These are phyloP conservation scores for Gavialis gangeticus DNA, from an alignment of 2,113 vertebrate species.

Conservation along the genomic window DNA sequence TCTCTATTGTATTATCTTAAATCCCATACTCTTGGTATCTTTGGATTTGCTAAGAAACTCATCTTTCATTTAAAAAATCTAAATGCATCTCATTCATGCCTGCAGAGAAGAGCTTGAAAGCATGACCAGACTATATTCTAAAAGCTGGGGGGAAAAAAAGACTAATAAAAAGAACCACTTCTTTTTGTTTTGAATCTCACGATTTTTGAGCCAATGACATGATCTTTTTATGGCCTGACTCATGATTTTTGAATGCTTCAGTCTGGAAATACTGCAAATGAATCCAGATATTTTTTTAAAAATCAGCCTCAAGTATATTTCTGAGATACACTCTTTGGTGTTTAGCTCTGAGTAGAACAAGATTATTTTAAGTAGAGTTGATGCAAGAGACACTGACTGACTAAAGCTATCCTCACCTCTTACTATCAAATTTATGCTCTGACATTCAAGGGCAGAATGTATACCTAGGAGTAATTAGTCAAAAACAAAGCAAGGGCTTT, in stretches of 20 bases:
- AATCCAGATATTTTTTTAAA: slow-evolving; percentile 53
- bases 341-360: too few species aligned
- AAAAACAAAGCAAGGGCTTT: too few species aligned
- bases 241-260: slow-evolving; percentile 46
- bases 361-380: too few species aligned
- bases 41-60: slow-evolving; percentile 59
- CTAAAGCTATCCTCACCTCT: too few species aligned
- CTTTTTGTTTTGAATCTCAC: slow-evolving; percentile 64
- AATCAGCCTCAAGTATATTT: slow-evolving; percentile 9
- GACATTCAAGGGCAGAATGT: too few species aligned
- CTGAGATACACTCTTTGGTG: too few species aligned
- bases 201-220: slow-evolving; percentile 62
- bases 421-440: too few species aligned
- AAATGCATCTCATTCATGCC: slow-evolving; percentile 72
- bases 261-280: slow-evolving; percentile 57
- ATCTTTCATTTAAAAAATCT: slow-evolving; percentile 71
- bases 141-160: slow-evolving; percentile 71
- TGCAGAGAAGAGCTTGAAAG: slow-evolving; percentile 69
- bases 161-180: slow-evolving; percentile 57
- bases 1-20: slow-evolving; percentile 30
- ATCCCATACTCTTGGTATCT: slow-evolving; percentile 50
- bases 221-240: slow-evolving; percentile 53
- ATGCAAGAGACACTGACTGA: too few species aligned
- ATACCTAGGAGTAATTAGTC: too few species aligned
- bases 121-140: slow-evolving; percentile 68